These are phyloP conservation scores for Hypomesus transpacificus DNA, from an alignment of 2,113 vertebrate genomes.

Conservation along the genomic window DNA sequence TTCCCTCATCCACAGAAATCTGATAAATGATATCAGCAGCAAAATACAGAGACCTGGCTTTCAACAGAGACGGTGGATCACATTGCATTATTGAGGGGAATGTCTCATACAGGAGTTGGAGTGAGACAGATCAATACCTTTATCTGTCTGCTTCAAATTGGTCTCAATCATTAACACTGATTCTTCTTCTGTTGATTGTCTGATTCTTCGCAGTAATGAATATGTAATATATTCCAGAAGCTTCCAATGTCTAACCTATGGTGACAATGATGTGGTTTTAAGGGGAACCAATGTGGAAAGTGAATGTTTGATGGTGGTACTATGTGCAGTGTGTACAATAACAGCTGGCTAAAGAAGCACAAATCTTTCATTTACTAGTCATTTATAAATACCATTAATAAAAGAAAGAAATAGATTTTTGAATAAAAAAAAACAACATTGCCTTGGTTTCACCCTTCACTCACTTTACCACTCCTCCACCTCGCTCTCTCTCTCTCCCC, in stretches of 20 bases:
- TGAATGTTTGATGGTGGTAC: no score
- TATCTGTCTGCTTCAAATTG: conserved; percentile 22
- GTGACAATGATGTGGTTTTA: no score
- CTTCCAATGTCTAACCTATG: no score
- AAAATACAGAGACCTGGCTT: conserved; percentile 41
- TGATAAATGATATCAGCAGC: conserved; percentile 58
- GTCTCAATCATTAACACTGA: not conserved
- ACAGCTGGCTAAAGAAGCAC: no score
- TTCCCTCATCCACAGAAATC: conserved; percentile 40
- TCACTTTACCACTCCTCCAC: not conserved
- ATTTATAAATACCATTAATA: no score
- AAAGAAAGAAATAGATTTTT: not conserved
- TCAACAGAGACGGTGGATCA: conserved; percentile 34
- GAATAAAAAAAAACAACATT: conserved; percentile 8
- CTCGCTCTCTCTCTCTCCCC: conserved; percentile 28
- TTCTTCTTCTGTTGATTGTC: not conserved
- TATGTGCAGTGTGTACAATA: no score
- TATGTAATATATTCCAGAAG: no score
- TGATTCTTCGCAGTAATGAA: not conserved
- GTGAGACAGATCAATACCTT: conserved; percentile 39
- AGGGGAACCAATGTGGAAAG: no score
- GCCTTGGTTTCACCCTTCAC: conserved; percentile 9
- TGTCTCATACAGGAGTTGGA: not conserved
- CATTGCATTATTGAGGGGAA: conserved; percentile 51
- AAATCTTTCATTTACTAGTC: no score